These are phyloP conservation scores for Archaeoteleia sp. DNA, from an alignment of 2,888 invertebrate genomes.

Conservation along the genomic window DNA sequence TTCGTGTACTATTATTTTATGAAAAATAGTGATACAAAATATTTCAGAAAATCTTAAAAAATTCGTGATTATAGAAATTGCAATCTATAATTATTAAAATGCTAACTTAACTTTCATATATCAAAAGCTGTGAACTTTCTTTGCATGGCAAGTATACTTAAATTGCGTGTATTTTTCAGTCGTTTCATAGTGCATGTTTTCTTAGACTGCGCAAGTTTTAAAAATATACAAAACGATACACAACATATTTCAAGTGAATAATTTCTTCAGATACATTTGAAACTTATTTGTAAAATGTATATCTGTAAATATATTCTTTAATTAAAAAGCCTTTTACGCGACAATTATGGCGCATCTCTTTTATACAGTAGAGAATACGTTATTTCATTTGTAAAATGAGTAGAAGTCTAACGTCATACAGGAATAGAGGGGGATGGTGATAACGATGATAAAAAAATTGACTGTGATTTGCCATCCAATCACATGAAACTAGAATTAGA, in stretches of 20 bases:
- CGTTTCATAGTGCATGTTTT: too few relatives aligned
- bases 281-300: too few relatives aligned
- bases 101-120: constrained; percentile 6
- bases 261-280: too few relatives aligned
- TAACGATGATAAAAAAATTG: constrained; percentile 13
- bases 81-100: constrained; percentile 27
- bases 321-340: too few relatives aligned
- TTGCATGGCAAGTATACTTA: constrained; percentile 11
- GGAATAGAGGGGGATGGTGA: neutral
- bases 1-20: neutral
- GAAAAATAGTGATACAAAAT: neutral
- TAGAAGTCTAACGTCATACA: neutral
- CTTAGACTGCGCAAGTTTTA: too few relatives aligned
- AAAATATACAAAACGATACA: too few relatives aligned
- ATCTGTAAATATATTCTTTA: too few relatives aligned
- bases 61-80: neutral
- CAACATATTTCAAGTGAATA: too few relatives aligned
- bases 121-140: constrained; percentile 3
- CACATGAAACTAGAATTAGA: constrained; percentile 33
- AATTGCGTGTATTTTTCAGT: too few relatives aligned
- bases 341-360: too few relatives aligned
- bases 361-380: too few relatives aligned
- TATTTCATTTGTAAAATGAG: neutral
- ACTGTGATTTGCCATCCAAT: constrained; percentile 31
- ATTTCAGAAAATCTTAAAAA: neutral